These are phyloP conservation scores for Alces alces DNA, from an alignment of 2,113 vertebrate species.

Conservation along the genomic window DNA sequence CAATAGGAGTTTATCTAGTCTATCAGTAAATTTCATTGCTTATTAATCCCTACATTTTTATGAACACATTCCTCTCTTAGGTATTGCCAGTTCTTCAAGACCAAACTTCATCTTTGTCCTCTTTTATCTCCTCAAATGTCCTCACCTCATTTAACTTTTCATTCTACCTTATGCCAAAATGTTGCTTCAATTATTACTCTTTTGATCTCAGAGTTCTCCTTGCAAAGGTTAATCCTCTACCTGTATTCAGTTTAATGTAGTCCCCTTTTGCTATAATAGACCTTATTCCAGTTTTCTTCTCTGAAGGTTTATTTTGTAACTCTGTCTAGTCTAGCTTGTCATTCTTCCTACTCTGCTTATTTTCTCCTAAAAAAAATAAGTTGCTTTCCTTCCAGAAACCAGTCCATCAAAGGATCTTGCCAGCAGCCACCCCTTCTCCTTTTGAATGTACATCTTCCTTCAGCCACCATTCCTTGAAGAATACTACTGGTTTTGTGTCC, in stretches of 20 bases:
- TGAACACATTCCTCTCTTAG: not conserved
- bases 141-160: not conserved
- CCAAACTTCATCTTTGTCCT: not conserved
- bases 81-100: not conserved
- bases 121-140: not conserved
- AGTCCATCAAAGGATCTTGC: not conserved
- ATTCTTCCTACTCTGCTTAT: not conserved
- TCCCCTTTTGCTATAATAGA: no score
- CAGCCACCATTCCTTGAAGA: not conserved
- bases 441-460: not conserved
- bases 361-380: not conserved
- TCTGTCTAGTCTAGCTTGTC: not conserved
- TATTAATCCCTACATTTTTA: not conserved
- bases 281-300: no score
- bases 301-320: not conserved
- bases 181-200: no score
- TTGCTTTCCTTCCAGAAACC: not conserved
- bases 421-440: fast-evolving
- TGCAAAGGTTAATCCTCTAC: no score
- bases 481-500: not conserved
- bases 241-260: no score
- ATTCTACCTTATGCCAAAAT: not conserved
- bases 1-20: not conserved
- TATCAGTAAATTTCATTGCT: not conserved
- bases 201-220: no score